These are phyloP conservation scores for Dichetophora obliterata DNA, from an alignment of 2,888 invertebrate species.

Conservation along the genomic window DNA sequence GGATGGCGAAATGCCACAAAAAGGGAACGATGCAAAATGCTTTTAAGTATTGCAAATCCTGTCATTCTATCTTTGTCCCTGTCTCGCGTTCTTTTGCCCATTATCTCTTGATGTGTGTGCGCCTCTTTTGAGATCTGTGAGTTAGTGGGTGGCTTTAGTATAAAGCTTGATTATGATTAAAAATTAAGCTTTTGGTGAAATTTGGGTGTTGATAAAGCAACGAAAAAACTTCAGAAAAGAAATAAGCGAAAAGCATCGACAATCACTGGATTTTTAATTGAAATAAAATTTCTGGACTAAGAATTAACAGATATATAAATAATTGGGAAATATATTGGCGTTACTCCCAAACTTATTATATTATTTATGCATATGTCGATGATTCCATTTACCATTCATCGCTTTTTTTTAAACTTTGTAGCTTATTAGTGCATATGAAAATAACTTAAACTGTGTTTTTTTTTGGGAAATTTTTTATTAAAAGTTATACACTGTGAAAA, in stretches of 20 bases:
- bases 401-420: no score
- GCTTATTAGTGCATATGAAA: no score
- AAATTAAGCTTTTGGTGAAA: conserved; percentile 26
- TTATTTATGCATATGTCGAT: no score
- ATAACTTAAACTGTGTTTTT: no score
- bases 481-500: no score
- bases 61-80: not conserved
- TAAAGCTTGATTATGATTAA: conserved; percentile 28
- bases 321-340: no score
- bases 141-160: not conserved
- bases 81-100: not conserved
- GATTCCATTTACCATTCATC: no score
- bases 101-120: not conserved
- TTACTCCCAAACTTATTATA: no score
- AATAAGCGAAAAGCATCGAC: not conserved
- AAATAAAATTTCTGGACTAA: not conserved
- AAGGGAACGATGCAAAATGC: not conserved
- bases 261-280: not conserved
- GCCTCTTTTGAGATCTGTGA: not conserved
- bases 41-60: conserved; percentile 21
- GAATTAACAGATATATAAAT: no score
- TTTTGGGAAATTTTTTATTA: no score
- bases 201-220: not conserved
- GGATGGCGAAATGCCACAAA: not conserved
- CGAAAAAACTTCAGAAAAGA: not conserved